A percentile compares a stretch with the other conserved stretches of the same genome.
Evolutionary conservation across 1,140 invertebrate genomes (phyloP).

Genomic region (Lycorma delicatula): DNA sequence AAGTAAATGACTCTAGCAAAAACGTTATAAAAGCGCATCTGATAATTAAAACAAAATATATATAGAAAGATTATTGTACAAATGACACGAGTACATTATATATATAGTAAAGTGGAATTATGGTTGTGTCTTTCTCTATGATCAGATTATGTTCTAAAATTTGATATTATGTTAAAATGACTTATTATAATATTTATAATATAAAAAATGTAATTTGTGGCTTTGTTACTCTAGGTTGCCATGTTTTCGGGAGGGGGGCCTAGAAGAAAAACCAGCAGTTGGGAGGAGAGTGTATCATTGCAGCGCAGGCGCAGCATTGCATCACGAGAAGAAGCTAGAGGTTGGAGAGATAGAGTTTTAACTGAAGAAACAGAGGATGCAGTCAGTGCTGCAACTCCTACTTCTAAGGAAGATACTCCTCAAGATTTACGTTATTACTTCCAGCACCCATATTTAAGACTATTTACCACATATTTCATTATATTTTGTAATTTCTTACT

Average conservation of each 20-base stretch:
- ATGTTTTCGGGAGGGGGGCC: not conserved
- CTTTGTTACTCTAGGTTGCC: too few relatives aligned
- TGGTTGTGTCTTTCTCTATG: too few relatives aligned
- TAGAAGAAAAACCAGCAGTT: conserved; percentile 17
- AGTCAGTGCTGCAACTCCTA: conserved; percentile 10
- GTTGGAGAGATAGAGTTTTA: conserved; percentile 9
- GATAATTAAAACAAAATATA: too few relatives aligned
- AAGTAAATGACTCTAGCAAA: too few relatives aligned
- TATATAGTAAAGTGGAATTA: too few relatives aligned
- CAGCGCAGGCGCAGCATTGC: conserved; percentile 24
- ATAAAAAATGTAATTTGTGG: too few relatives aligned
- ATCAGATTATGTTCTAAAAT: too few relatives aligned
- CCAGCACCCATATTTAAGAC: conserved; percentile 46
- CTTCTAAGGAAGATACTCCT: conserved; percentile 34
- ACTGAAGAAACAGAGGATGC: conserved; percentile 23
- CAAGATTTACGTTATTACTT: conserved; percentile 43
- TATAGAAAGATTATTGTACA: too few relatives aligned
- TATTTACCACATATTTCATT: conserved; percentile 45
- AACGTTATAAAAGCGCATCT: too few relatives aligned
- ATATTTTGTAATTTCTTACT: conserved; percentile 50
- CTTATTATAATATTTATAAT: too few relatives aligned
- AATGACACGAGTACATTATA: too few relatives aligned
- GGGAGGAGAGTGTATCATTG: conserved; percentile 26
- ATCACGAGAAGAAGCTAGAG: conserved; percentile 12
- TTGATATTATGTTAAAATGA: too few relatives aligned